A percentile compares a stretch with the other conserved stretches of the same genome.
phyloP scores from a whole-genome alignment of 2,113 vertebrate species.

The Gnathonemus longibarbis region DNA sequence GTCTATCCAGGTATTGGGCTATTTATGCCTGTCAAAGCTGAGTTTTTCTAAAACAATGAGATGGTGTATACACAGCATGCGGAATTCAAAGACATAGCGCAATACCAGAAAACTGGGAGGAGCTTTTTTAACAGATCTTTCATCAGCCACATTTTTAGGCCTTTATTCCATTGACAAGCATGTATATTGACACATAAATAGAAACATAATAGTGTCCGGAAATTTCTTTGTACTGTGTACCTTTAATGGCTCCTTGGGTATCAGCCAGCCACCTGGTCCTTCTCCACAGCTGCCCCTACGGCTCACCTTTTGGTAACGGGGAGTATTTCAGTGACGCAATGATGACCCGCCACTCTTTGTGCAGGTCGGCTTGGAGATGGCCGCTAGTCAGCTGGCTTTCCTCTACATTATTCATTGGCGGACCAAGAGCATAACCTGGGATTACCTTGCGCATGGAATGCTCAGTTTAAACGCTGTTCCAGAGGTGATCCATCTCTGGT shows the following conservation, averaged over 20 bases:
- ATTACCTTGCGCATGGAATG: constrained; percentile 38
- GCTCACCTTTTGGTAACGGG: constrained; percentile 1
- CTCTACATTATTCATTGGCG: constrained; percentile 65
- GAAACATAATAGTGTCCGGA: neutral
- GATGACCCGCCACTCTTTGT: constrained; percentile 26
- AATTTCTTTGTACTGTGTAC: neutral
- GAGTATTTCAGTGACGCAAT: constrained; percentile 27
- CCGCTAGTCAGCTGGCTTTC: constrained; percentile 60
- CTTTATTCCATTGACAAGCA: neutral
- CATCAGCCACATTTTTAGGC: neutral
- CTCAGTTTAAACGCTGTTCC: constrained; percentile 4
- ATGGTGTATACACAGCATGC: neutral
- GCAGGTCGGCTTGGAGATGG: constrained; percentile 54
- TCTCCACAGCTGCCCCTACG: neutral
- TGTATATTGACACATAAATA: neutral
- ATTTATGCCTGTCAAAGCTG: neutral
- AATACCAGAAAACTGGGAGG: neutral
- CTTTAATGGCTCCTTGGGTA: neutral
- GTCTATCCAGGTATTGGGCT: neutral
- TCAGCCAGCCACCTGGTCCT: constrained; percentile 12
- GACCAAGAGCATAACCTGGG: constrained; percentile 47
- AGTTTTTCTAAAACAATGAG: neutral
- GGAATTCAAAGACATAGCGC: neutral
- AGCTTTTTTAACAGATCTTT: neutral
- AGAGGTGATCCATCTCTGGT: constrained; percentile 12